Base-by-base conservation (phyloP, 2,113 vertebrate genomes). In the Lampris megalopsis region DNA sequence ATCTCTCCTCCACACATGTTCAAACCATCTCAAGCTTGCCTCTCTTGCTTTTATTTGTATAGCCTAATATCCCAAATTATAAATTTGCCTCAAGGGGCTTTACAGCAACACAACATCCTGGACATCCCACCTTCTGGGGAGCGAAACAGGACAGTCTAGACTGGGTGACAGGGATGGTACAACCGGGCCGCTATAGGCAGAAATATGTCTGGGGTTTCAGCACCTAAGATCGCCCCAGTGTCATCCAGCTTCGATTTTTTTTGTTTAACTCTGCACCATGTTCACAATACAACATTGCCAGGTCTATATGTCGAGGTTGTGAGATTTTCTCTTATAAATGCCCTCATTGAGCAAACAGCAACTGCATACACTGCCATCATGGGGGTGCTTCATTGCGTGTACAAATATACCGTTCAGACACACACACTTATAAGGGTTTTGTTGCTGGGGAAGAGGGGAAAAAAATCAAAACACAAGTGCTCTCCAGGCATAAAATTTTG, bases 331-430 rank as follows among this genome's bases (percentile, higher is more conserved):
- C 24, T 24, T 7, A 43, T 35, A 36, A 13, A 68, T 50, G 42
- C 73, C 73, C 42, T 11, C 42, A 1, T 42, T 61, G 35, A 40
- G 43, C 71, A 71, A 77, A 7, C 49, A 52, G 11, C 11, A 11
- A 5, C 13, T 54, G 11, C 6, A 54, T 54, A 54, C 52, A 54
- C 13, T 45, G 43, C 4, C 43, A 45, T 45, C 43, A 45, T 24
- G 43, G 7, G 24, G 24, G 52, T 54, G 52, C 52, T 54, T 54
- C 52, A 54, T 13, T 54, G 52, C 11, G 24, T n/a, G 52, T 54
- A 35, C 9, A 54, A 2, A 54, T 52, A 52, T 10, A 52, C 11
- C 9, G 8, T 9, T 10, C 3, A 2, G 11, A 5, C 9, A 52
- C 8, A 10, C 8, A 52, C 3, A 52, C 8, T 11, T 24, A 7